A percentile compares a stretch with the other conserved stretches of the same genome.
Conservation (phyloP, 2,113 vertebrate species). For the Jaculus jaculus region DNA sequence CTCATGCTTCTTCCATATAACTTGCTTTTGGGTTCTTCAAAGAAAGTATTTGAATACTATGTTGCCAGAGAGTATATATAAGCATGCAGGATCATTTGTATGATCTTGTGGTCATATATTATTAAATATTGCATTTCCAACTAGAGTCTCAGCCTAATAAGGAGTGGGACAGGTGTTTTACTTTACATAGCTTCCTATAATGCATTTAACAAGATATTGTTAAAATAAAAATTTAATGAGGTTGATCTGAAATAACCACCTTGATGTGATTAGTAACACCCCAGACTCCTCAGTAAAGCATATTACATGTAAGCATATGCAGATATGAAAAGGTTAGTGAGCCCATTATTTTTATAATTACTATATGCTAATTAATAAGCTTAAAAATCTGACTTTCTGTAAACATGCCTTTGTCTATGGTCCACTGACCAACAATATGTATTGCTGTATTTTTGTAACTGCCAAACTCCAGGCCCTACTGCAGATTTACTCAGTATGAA, state of each 20-base stretch:
- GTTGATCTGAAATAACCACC: not conserved
- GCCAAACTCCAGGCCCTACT: not conserved
- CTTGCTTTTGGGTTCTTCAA: not conserved
- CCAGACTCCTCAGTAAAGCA: not conserved
- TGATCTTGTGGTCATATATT: not conserved
- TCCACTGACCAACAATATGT: not conserved
- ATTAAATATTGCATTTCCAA: constrained; percentile 16
- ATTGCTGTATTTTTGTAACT: not conserved
- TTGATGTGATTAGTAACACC: not conserved
- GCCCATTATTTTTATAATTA: not conserved
- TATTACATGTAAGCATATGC: not conserved
- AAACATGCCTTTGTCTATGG: not conserved
- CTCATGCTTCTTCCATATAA: not conserved
- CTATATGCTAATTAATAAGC: not conserved
- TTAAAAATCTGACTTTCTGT: not conserved
- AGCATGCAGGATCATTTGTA: constrained; percentile 19
- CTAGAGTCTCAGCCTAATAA: not conserved
- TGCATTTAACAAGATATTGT: not conserved
- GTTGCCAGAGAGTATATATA: not conserved
- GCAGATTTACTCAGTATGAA: not conserved
- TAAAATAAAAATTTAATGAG: constrained; percentile 38
- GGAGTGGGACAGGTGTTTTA: not conserved
- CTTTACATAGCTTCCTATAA: not conserved
- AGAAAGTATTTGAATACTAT: constrained; percentile 34
- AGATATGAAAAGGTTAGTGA: not conserved